Evolutionary conservation across 2,797 vertebrate species (phyloP).

Genomic region (Pelobates cultripes): DNA sequence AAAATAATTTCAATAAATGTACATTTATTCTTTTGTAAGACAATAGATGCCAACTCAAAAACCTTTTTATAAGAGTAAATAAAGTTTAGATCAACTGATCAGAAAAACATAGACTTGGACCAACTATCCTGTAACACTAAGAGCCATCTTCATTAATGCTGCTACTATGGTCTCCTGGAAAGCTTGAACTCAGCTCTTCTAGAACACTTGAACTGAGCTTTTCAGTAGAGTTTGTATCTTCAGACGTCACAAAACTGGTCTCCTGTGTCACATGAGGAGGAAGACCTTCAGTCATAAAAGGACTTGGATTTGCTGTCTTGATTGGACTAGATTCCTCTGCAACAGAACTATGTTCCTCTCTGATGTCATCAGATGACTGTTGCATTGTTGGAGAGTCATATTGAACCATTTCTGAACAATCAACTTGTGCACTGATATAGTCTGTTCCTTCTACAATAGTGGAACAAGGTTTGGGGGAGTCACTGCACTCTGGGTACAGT

Average conservation of each 20-base stretch:
- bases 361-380: not conserved
- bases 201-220: constrained; percentile 33
- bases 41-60: too few species aligned
- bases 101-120: too few species aligned
- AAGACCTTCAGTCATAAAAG: constrained; percentile 6
- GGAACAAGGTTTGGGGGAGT: not conserved
- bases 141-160: constrained; percentile 4
- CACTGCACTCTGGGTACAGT: not conserved
- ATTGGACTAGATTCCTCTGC: constrained; percentile 30
- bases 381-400: not conserved
- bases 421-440: not conserved
- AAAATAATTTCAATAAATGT: too few species aligned
- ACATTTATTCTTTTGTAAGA: too few species aligned
- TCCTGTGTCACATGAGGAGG: constrained; percentile 25
- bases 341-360: constrained; percentile 3
- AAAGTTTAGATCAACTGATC: too few species aligned
- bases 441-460: not conserved
- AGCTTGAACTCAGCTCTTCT: constrained; percentile 19
- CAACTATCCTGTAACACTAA: not conserved
- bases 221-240: constrained; percentile 26
- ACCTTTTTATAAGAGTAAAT: too few species aligned
- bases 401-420: not conserved
- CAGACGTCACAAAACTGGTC: not conserved
- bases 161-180: not conserved
- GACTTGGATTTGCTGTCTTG: constrained; percentile 11